Evolutionary conservation across 2,888 invertebrate species (phyloP), one percentile per base, ranked within the genome.

Genomic region (Lycaena phlaeas): DNA sequence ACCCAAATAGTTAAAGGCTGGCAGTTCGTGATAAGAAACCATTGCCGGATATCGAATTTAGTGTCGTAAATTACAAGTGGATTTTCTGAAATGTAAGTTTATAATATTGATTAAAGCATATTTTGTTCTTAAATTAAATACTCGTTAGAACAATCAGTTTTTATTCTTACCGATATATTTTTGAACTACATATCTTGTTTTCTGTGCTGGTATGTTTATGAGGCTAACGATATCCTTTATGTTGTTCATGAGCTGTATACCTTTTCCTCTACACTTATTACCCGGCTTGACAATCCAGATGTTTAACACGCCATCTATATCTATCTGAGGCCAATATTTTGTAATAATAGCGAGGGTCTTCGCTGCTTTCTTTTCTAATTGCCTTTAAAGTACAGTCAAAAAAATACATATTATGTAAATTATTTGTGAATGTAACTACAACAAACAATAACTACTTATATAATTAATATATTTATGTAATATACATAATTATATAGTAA

Each of bases 221-320:
- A 90, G 86, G 15, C 88, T 88, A 50, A 94, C 71, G 41, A 97
- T 95, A 56, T 95, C 94, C 54, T 94, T 93, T 17, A 97, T 86
- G 57, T 90, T 91, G 67, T 94, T 93, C 86, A 94, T 91, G 36
- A 96, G 86, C 34, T 91, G 90, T 49, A 97, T 97, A 37, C 97
- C 97, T 59, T 94, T 87, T 0, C 97, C 97, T 6, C 97, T 88
- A 53, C 96, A 96, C 66, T 95, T 94, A 56, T 95, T 96, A 1
- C 96, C 96, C 0, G 97, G 97, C 67, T 97, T 97, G 44, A 97
- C 89, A 48, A 97, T 97, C 97, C 97, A 97, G 51, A 96, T 90
- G 70, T 97, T 97, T 43, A 89, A 87, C 44, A 89, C 87, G 0
- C 97, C 97, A 66, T 97, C 97, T 50, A 93, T 87, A 25, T 91